Percentiles rank a stretch among this genome's conserved stretches.
Evolutionary conservation across 2,113 vertebrate species (phyloP).

Genomic region (human (Homo sapiens)): DNA sequence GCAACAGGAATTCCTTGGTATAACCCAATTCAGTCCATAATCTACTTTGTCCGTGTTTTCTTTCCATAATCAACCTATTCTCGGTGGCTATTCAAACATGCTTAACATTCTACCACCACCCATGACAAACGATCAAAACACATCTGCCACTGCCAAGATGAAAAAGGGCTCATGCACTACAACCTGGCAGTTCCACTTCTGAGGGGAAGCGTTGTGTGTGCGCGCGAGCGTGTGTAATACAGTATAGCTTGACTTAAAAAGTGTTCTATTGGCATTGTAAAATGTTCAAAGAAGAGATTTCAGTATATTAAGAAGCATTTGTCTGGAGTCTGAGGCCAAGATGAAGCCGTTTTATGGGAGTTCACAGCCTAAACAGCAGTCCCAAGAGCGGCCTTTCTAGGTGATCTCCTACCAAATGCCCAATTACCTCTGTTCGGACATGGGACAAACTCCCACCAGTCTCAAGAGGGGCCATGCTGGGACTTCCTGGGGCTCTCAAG

Average conservation of each 20-base stretch:
- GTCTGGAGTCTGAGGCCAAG: background rate
- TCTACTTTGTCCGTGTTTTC: background rate
- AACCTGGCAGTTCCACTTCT: accelerated
- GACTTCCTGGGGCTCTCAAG: background rate
- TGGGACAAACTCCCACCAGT: background rate
- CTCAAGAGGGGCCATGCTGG: background rate
- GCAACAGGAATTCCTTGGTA: background rate
- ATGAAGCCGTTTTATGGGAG: background rate
- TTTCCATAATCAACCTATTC: background rate
- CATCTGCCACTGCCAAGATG: background rate
- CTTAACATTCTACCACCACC: background rate
- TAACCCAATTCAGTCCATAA: background rate
- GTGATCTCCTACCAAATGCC: background rate
- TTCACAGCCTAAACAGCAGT: background rate
- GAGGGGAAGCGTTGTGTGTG: no score
- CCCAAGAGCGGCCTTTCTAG: background rate
- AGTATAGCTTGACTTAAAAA: background rate
- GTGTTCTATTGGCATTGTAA: background rate
- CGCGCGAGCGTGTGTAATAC: no score
- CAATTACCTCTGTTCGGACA: background rate
- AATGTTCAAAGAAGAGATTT: background rate
- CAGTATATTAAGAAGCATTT: background rate
- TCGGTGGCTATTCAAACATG: background rate
- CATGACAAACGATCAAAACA: background rate
- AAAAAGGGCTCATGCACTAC: accelerated